Evolutionary conservation across 2,113 vertebrate genomes (phyloP).

Genomic region (Colaptes auratus): DNA sequence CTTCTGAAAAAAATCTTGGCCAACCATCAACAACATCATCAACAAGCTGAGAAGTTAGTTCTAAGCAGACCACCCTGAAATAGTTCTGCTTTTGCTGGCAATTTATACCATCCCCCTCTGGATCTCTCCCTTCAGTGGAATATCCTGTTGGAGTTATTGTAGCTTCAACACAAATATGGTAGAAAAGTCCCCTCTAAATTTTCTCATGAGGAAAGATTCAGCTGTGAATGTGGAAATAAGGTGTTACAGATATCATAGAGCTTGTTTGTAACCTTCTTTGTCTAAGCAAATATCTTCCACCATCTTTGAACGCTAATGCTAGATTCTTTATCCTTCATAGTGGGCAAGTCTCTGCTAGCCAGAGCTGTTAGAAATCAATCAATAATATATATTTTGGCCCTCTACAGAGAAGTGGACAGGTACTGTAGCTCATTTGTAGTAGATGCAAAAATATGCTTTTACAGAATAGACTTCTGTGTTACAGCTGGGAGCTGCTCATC

Average conservation of each 20-base stretch:
- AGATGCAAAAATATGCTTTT: constrained; percentile 26
- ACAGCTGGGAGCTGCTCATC: neutral
- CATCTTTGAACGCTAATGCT: neutral
- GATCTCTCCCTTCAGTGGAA: constrained; percentile 27
- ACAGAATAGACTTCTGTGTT: neutral
- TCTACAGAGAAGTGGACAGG: neutral
- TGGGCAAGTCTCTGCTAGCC: neutral
- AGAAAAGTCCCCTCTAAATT: constrained; percentile 5
- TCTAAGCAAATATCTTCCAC: neutral
- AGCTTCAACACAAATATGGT: constrained; percentile 28
- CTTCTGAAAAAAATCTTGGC: constrained; percentile 41
- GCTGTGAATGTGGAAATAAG: constrained; percentile 9
- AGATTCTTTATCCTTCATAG: neutral
- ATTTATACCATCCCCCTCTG: neutral
- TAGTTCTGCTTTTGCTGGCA: constrained; percentile 53
- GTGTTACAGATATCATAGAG: neutral
- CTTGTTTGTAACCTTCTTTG: neutral
- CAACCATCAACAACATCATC: constrained; percentile 34
- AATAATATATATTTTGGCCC: neutral
- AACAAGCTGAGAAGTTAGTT: constrained; percentile 17
- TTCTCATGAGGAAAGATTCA: constrained; percentile 17
- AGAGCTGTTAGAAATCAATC: neutral
- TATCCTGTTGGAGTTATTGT: constrained; percentile 54
- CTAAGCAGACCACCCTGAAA: constrained; percentile 57
- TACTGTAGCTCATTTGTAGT: neutral